Conservation (phyloP, 2,888 invertebrate species). For the Chorisops tibialis region DNA sequence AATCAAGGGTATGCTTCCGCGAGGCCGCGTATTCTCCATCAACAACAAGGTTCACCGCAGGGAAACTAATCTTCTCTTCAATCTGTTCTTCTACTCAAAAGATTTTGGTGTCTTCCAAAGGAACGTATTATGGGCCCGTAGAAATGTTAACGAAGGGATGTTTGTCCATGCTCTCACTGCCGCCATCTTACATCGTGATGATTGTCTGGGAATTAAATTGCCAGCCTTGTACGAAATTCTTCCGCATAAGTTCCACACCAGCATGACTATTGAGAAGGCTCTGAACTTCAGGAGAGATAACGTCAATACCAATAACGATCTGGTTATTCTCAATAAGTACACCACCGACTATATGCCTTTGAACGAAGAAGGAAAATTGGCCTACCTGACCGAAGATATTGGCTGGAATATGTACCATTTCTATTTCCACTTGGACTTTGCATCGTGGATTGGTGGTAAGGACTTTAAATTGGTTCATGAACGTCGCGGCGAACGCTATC, state of each 20-base stretch:
- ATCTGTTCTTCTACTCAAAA: conserved; percentile 59
- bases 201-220: conserved; percentile 63
- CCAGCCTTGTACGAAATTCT: conserved; percentile 75
- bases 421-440: conserved; percentile 56
- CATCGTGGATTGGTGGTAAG: conserved; percentile 62
- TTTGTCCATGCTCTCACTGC: conserved; percentile 68
- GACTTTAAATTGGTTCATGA: conserved; percentile 56
- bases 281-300: conserved; percentile 44
- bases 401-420: conserved; percentile 61
- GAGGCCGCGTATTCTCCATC: conserved; percentile 54
- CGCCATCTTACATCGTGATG: conserved; percentile 65
- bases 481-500: conserved; percentile 63
- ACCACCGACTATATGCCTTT: conserved; percentile 54
- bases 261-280: conserved; percentile 44
- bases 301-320: conserved; percentile 39
- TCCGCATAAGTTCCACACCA: conserved; percentile 65
- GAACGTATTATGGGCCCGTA: conserved; percentile 60
- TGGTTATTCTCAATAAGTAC: conserved; percentile 48
- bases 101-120: conserved; percentile 61
- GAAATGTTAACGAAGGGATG: conserved; percentile 68
- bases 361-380: conserved; percentile 55
- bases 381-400: conserved; percentile 66
- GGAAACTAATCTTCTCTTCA: conserved; percentile 50
- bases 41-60: conserved; percentile 38
- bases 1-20: conserved; percentile 52